phyloP scores from a whole-genome alignment of 1,140 invertebrate genomes.

The Olivierus martensii region DNA sequence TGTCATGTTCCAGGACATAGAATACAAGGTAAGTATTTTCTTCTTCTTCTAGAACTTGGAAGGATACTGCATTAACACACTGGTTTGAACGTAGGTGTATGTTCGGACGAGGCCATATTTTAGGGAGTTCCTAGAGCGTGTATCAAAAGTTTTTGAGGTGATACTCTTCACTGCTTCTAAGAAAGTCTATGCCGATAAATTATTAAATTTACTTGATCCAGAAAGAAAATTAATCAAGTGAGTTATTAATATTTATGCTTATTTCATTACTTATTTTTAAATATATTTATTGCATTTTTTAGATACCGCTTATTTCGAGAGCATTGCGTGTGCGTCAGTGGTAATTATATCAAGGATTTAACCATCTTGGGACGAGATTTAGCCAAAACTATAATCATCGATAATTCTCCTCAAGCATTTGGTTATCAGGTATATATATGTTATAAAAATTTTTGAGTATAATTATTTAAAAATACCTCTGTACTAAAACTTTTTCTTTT shows the following conservation, averaged over 20 bases:
- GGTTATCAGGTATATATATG: constrained; percentile 75
- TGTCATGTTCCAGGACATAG: constrained; percentile 81
- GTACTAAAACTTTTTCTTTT: constrained; percentile 22
- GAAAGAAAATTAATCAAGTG: constrained; percentile 77
- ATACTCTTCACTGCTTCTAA: constrained; percentile 94
- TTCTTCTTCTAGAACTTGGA: neutral
- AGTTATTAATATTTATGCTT: constrained; percentile 19
- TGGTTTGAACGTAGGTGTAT: constrained; percentile 45
- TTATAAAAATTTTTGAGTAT: no score
- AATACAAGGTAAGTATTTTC: constrained; percentile 45
- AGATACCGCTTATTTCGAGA: constrained; percentile 78
- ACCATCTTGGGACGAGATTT: constrained; percentile 85
- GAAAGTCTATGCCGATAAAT: constrained; percentile 86
- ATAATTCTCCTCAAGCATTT: constrained; percentile 86
- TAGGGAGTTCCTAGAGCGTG: constrained; percentile 76
- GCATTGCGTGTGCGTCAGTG: constrained; percentile 88
- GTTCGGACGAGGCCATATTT: constrained; percentile 84
- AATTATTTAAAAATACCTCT: neutral
- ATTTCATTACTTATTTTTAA: neutral
- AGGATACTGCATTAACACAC: no score
- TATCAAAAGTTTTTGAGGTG: constrained; percentile 83
- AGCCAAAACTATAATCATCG: constrained; percentile 79
- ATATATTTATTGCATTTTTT: constrained; percentile 8
- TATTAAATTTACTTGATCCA: constrained; percentile 85
- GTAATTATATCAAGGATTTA: constrained; percentile 94